Base-by-base conservation (phyloP, 2,113 vertebrate genomes). In the Carlito syrichta region DNA sequence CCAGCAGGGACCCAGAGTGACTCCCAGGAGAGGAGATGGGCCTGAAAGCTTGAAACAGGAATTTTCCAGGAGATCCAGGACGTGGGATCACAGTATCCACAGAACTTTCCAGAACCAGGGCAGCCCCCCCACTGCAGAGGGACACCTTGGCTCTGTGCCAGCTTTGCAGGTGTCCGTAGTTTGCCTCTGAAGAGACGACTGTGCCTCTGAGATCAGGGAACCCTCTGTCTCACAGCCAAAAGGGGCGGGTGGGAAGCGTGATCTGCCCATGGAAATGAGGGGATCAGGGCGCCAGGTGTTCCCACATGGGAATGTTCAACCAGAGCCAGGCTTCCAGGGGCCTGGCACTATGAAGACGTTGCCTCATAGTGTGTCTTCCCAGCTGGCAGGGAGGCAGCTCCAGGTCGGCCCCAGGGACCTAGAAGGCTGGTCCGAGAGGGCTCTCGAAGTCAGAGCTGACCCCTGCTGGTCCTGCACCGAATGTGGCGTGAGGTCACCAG, bases 1-100 rank as follows among this genome's bases (percentile, higher is more conserved):
- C 9, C 10, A 6, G 0, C 2, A 8, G 22, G n/a, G n/a, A n/a
- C n/a, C n/a, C n/a, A n/a, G n/a, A 0, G 3, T 50, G 71, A 40
- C 71, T 90, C 20, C 84, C 11, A 0, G 27, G 50, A 35, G 60
- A 40, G 43, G 40, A 32, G 1, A n/a, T 14, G 76, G 43, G 56
- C 50, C 73, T 62, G 54, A 38, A 50, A 69, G 43, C 81, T 68
- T 50, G 60, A 40, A 58, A 62, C 3, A 14, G 25, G n/a, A 40
- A 12, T 79, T 60, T 50, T 54, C n/a, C 84, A 19, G 52, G 73
- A 76, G 50, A 62, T 60, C 43, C n/a, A 54, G 89, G 40, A 50
- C 3, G 3, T 82, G 48, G 63, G 52, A 52, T 63, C 66, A 48
- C 2, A 0, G 45, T 52, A 14, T 14, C 40, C 63, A 38, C 45